Percentiles rank a stretch among this genome's conserved stretches.
phyloP scores from a whole-genome alignment of 1,140 invertebrate genomes.

The Bombus waltoni region DNA sequence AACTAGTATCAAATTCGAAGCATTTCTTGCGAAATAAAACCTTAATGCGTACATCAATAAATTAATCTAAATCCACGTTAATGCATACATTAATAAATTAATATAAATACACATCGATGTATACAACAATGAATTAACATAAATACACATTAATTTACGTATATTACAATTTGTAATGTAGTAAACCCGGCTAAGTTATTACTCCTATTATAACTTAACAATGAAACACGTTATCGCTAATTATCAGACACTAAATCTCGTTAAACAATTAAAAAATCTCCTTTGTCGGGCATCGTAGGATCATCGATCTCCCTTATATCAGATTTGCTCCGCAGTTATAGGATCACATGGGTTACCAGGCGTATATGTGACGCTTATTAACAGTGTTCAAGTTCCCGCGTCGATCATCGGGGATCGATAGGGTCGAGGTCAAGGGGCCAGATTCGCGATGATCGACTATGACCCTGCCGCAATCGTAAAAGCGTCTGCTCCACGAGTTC shows the following conservation, averaged over 20 bases:
- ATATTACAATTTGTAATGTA: too few species aligned
- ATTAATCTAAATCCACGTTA: neutral
- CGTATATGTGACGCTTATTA: conserved; percentile 38
- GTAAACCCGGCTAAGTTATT: neutral
- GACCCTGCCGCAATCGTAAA: conserved; percentile 24
- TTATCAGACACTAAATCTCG: neutral
- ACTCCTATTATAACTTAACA: neutral
- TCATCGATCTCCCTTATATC: neutral
- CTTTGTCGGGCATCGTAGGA: neutral
- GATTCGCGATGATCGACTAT: conserved; percentile 35
- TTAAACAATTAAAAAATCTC: neutral
- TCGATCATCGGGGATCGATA: conserved; percentile 46
- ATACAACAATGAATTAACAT: neutral
- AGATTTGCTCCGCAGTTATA: neutral
- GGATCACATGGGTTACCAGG: neutral
- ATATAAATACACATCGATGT: neutral
- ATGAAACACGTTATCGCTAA: neutral
- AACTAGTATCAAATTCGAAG: neutral
- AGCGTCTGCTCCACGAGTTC: neutral
- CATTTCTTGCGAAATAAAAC: too few species aligned
- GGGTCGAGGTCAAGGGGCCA: conserved; percentile 24
- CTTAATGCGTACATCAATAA: neutral
- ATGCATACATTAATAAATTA: neutral
- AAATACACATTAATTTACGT: neutral
- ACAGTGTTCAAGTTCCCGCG: conserved; percentile 36